Evolutionary conservation across 2,888 invertebrate species (phyloP).

Genomic region (Diabrotica balteata): DNA sequence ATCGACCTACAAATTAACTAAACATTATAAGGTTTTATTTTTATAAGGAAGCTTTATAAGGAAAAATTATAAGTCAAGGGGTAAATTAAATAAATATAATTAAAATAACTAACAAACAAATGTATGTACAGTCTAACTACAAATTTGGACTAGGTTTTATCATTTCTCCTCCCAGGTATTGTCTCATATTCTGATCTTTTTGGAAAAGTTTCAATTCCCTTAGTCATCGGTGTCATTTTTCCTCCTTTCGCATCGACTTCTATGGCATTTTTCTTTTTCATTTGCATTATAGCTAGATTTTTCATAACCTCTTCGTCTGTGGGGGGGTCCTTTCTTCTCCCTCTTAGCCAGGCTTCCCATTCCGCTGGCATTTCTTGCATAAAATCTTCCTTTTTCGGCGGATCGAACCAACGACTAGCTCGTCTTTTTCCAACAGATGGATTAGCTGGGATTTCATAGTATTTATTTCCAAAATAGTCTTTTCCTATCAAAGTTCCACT

Average conservation of each 20-base stretch:
- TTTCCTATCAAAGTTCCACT: slow-evolving; percentile 69
- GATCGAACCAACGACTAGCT: slow-evolving; percentile 76
- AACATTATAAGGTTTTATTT: too few species aligned
- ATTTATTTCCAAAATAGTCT: slow-evolving; percentile 83
- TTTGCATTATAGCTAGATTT: slow-evolving; percentile 74
- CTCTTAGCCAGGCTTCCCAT: slow-evolving; percentile 88
- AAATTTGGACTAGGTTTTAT: slow-evolving; percentile 7
- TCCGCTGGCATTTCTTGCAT: slow-evolving; percentile 81
- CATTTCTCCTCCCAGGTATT: slow-evolving; percentile 56
- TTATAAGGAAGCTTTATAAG: too few species aligned
- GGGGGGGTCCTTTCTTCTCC: slow-evolving; percentile 68
- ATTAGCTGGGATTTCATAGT: slow-evolving; percentile 78
- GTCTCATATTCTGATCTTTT: slow-evolving; percentile 64
- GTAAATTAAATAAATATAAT: too few species aligned
- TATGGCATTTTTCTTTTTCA: slow-evolving; percentile 79
- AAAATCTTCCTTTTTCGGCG: slow-evolving; percentile 69
- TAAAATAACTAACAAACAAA: background rate
- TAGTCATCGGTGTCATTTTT: slow-evolving; percentile 60
- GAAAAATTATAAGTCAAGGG: too few species aligned
- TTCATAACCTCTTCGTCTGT: slow-evolving; percentile 73
- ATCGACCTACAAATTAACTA: too few species aligned
- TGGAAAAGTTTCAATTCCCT: slow-evolving; percentile 58
- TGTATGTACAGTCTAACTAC: background rate
- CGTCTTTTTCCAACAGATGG: slow-evolving; percentile 71
- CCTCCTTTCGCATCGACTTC: slow-evolving; percentile 69